phyloP scores from a whole-genome alignment of 2,797 vertebrate species.

The Pseudotriccus pelzelni region DNA sequence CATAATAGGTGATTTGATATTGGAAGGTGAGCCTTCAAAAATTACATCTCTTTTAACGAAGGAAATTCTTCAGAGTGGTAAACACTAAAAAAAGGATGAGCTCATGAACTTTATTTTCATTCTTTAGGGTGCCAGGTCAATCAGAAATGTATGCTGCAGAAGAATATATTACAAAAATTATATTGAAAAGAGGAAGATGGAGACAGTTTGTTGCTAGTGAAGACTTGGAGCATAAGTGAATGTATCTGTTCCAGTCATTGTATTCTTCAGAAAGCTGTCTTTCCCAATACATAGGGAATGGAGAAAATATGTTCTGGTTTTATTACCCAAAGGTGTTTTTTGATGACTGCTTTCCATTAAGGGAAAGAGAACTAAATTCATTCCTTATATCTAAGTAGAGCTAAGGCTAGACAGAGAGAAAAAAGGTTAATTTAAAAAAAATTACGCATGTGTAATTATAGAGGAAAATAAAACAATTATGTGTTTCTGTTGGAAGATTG shows the following conservation, averaged over 20 bases:
- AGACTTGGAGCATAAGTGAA: not conserved
- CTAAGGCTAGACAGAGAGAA: not conserved
- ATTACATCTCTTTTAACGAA: not conserved
- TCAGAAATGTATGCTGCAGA: not conserved
- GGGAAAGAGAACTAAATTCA: not conserved
- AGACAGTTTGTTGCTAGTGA: not conserved
- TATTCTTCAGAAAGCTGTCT: not conserved
- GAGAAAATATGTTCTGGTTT: not conserved
- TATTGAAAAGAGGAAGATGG: not conserved
- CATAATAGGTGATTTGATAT: not conserved
- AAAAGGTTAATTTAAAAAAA: not conserved
- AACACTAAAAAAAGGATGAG: not conserved
- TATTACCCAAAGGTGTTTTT: not conserved
- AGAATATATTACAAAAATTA: not conserved
- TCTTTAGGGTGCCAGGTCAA: not conserved
- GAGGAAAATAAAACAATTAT: not conserved
- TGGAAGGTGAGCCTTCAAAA: not conserved
- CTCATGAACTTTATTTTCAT: not conserved
- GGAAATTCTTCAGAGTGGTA: not conserved
- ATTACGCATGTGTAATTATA: not conserved
- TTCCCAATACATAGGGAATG: not conserved
- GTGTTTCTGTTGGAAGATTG: not conserved
- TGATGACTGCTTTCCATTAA: not conserved
- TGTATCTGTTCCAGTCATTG: not conserved
- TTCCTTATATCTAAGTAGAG: not conserved